Percentiles rank a stretch among this genome's conserved stretches.
Evolutionary conservation across 2,888 invertebrate genomes (phyloP).

Genomic region (Malthinus seriepunctatus): DNA sequence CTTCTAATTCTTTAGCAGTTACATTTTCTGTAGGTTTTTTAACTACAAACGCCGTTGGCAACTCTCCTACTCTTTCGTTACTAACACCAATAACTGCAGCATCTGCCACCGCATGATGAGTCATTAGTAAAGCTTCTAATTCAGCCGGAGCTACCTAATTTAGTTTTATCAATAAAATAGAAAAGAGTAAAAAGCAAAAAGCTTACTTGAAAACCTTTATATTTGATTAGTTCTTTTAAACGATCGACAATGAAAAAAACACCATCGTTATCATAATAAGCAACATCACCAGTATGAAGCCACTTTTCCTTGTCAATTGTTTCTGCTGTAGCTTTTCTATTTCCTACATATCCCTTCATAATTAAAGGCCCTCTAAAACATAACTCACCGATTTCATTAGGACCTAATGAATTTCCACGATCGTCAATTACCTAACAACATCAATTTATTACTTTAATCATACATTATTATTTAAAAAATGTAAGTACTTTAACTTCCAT

Average conservation of each 20-base stretch:
- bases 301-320: slow-evolving; percentile 74
- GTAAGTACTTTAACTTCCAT: slow-evolving; percentile 60
- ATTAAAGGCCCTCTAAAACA: slow-evolving; percentile 76
- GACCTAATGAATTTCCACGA: slow-evolving; percentile 64
- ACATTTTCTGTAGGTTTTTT: slow-evolving; percentile 45
- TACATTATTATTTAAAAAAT: not conserved
- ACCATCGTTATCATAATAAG: slow-evolving; percentile 71
- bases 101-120: slow-evolving; percentile 60
- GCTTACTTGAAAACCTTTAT: slow-evolving; percentile 78
- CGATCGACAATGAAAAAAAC: slow-evolving; percentile 76
- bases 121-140: slow-evolving; percentile 62
- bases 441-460: not conserved
- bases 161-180: not conserved
- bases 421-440: slow-evolving; percentile 60
- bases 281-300: slow-evolving; percentile 78
- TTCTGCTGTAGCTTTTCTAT: slow-evolving; percentile 68
- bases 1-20: slow-evolving; percentile 46
- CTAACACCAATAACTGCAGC: slow-evolving; percentile 64
- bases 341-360: slow-evolving; percentile 79
- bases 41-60: slow-evolving; percentile 58
- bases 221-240: slow-evolving; percentile 80
- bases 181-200: not conserved
- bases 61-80: slow-evolving; percentile 57
- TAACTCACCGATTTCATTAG: slow-evolving; percentile 76
- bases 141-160: slow-evolving; percentile 58